Evolutionary conservation across 30 jellyfish, hydroid and myxozoan genomes (phyloP).

Genomic region (Mastigias papua): DNA sequence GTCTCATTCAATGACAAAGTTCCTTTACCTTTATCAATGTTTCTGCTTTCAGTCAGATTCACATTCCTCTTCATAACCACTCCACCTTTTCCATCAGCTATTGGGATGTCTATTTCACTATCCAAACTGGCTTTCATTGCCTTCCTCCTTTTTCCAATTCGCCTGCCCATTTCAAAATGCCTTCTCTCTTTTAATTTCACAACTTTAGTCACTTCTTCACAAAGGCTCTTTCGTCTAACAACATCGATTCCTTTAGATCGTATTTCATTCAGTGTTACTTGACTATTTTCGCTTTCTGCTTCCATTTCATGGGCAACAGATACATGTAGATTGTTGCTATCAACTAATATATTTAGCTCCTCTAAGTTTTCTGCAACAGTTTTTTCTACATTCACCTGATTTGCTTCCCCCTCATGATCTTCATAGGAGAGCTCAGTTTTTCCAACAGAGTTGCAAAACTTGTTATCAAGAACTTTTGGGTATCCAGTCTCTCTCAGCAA

Average conservation of each 20-base stretch:
- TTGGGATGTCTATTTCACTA: neutral
- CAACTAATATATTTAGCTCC: neutral
- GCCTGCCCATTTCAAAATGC: too few species aligned
- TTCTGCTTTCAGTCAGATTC: too few species aligned
- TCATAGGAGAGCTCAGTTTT: neutral
- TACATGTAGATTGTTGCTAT: too few species aligned
- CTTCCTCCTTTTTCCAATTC: too few species aligned
- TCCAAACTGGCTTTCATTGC: neutral
- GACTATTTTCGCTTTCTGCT: too few species aligned
- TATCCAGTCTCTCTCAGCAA: too few species aligned
- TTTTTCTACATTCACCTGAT: neutral
- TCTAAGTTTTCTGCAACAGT: neutral
- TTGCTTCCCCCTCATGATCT: neutral
- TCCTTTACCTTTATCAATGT: neutral
- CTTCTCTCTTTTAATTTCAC: too few species aligned
- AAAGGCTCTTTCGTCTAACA: too few species aligned
- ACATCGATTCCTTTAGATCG: too few species aligned
- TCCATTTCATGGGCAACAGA: too few species aligned
- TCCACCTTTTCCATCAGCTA: neutral
- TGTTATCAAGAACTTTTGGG: neutral
- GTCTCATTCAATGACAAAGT: neutral
- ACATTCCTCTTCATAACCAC: neutral
- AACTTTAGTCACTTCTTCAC: too few species aligned
- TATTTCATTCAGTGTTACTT: too few species aligned
- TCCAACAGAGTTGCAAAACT: neutral